phyloP scores from a whole-genome alignment of 2,797 vertebrate genomes.

The Pipistrellus kuhlii region DNA sequence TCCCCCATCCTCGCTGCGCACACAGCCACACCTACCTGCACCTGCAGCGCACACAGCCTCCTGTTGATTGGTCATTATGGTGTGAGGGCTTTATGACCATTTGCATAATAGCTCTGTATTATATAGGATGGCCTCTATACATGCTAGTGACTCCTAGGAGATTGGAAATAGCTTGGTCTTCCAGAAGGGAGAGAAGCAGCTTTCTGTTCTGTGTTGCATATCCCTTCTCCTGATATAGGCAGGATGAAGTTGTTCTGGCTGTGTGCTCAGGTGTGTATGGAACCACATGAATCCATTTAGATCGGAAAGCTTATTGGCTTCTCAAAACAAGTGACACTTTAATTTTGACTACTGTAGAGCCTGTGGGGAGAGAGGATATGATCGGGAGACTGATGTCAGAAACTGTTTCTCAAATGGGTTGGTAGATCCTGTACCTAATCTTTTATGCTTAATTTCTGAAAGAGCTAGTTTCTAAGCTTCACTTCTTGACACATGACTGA shows the following conservation, averaged over 20 bases:
- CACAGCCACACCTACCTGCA: too few relatives aligned
- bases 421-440: not conserved
- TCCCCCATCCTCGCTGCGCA: too few relatives aligned
- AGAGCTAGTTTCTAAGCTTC: not conserved
- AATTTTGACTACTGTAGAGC: not conserved
- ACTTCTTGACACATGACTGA: not conserved
- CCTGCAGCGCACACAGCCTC: too few relatives aligned
- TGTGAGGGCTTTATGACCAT: too few relatives aligned
- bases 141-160: not conserved
- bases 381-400: not conserved
- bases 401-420: not conserved
- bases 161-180: not conserved
- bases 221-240: not conserved
- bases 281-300: not conserved
- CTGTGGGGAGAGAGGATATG: not conserved
- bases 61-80: too few relatives aligned
- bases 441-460: not conserved
- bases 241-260: not conserved
- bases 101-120: too few relatives aligned
- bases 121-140: not conserved
- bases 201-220: not conserved
- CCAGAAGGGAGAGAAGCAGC: not conserved
- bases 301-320: not conserved
- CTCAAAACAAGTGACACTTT: not conserved
- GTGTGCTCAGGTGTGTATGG: not conserved